Evolutionary conservation across 2,113 vertebrate genomes (phyloP).

Genomic region (Eulemur macaco): DNA sequence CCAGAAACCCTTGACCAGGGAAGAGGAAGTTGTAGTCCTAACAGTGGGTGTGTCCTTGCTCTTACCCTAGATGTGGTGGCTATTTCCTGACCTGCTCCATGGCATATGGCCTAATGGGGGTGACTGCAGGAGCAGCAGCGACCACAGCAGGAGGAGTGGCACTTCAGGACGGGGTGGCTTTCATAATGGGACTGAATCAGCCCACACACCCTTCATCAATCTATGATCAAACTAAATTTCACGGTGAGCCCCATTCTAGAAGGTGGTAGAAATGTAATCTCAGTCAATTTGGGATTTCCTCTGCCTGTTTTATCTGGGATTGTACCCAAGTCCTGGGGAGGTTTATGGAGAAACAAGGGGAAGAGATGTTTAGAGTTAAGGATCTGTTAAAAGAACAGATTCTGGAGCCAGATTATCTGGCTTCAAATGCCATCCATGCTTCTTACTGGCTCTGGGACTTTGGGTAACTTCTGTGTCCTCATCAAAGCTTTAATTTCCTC

Average conservation of each 20-base stretch:
- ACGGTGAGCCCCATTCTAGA: too few species aligned
- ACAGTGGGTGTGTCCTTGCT: neutral
- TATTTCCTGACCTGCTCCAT: neutral
- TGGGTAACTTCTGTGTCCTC: neutral
- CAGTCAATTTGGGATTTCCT: neutral
- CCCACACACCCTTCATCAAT: neutral
- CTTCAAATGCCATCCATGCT: neutral
- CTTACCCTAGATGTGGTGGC: neutral
- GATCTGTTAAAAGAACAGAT: neutral
- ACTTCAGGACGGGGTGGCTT: fast-evolving
- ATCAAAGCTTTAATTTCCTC: neutral
- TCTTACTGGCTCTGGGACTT: neutral
- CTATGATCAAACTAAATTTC: neutral
- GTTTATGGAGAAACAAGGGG: neutral
- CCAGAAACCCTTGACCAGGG: neutral
- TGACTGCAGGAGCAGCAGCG: neutral
- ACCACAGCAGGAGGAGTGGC: too few species aligned
- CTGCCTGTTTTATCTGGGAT: neutral
- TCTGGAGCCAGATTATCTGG: neutral
- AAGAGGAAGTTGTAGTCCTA: neutral
- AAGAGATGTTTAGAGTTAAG: neutral
- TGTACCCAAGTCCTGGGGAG: neutral
- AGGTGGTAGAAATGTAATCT: neutral
- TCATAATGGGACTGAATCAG: too few species aligned
- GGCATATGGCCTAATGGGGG: too few species aligned